Conservation (phyloP, 1,140 invertebrate genomes). For the Dendrolimus kikuchii region DNA sequence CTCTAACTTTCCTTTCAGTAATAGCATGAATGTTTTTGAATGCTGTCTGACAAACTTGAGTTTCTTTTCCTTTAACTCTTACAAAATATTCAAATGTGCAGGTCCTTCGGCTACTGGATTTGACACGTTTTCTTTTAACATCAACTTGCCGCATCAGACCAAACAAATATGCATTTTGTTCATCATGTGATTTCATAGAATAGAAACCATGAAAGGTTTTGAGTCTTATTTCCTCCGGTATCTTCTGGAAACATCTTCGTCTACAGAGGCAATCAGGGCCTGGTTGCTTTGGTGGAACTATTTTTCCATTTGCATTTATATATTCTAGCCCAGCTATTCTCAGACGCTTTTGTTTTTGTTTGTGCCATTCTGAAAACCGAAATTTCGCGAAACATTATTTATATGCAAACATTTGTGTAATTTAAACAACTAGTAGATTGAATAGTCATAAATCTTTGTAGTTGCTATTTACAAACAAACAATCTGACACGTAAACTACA, state of each 20-base stretch:
- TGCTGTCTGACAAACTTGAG: conserved; percentile 74
- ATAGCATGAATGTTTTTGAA: conserved; percentile 75
- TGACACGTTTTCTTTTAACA: conserved; percentile 72
- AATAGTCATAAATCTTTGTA: not conserved
- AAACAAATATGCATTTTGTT: conserved; percentile 75
- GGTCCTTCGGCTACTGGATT: conserved; percentile 68
- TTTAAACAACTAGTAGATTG: too few species aligned
- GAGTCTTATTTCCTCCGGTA: conserved; percentile 65
- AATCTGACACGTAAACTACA: conserved; percentile 2
- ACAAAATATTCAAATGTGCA: conserved; percentile 75
- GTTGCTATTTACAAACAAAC: conserved; percentile 3
- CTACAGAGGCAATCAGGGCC: conserved; percentile 72
- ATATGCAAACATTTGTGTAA: too few species aligned
- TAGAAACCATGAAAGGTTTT: conserved; percentile 74
- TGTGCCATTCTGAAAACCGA: conserved; percentile 72
- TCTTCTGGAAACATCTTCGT: conserved; percentile 68
- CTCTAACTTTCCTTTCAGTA: conserved; percentile 72
- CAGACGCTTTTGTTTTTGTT: conserved; percentile 73
- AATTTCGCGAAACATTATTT: not conserved
- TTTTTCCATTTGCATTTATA: conserved; percentile 72
- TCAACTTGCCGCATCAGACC: conserved; percentile 74
- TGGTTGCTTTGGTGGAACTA: conserved; percentile 68
- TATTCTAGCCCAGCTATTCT: conserved; percentile 72
- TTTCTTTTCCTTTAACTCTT: conserved; percentile 70
- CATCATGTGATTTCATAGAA: conserved; percentile 73